Evolutionary conservation across 2,113 vertebrate genomes (phyloP).

Genomic region (Oophaga pumilio): DNA sequence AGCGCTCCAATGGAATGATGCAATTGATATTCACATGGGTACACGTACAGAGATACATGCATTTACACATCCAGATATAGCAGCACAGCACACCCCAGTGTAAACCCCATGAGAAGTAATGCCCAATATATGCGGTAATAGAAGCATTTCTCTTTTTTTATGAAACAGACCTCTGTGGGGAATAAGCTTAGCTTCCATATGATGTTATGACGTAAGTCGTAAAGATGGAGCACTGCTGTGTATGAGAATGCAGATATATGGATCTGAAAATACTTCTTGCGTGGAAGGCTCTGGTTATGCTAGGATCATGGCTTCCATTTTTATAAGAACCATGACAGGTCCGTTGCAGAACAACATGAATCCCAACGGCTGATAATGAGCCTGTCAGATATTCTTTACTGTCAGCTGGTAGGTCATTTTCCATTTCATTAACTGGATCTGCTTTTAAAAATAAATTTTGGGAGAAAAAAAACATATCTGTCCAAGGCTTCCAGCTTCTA

Average conservation of each 20-base stretch:
- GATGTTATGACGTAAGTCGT: background rate
- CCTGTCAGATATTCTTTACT: background rate
- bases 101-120: background rate
- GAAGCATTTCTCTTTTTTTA: background rate
- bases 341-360: background rate
- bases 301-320: background rate
- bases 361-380: background rate
- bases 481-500: background rate
- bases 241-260: background rate
- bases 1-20: slow-evolving; percentile 51
- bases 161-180: background rate
- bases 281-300: background rate
- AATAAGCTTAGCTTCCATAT: background rate
- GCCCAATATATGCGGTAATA: background rate
- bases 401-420: background rate
- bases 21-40: slow-evolving; percentile 39
- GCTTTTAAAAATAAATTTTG: no score
- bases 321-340: background rate
- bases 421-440: no score
- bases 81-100: background rate
- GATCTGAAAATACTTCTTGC: background rate
- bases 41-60: background rate
- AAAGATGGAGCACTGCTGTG: background rate
- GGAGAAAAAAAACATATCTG: no score
- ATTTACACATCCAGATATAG: background rate